A percentile compares a stretch with the other conserved stretches of the same genome.
Conservation (phyloP, 2,888 invertebrate species). For the Leptogaster cylindrica region DNA sequence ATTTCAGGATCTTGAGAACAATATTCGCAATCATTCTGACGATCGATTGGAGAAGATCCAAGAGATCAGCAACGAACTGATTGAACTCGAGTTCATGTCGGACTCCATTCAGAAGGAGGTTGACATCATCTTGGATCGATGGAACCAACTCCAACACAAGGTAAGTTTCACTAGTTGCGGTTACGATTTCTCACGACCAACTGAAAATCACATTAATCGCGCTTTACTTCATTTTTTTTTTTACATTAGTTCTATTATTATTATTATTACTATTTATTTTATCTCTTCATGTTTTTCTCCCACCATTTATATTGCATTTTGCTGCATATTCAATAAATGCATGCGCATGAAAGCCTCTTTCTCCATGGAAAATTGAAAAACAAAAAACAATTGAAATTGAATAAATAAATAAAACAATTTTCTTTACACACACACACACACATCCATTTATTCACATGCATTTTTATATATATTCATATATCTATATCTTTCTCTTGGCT, state of each 20-base stretch:
- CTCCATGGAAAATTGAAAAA: no score
- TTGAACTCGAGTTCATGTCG: slow-evolving; percentile 77
- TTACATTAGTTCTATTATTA: not conserved
- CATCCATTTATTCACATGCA: not conserved
- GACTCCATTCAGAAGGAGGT: slow-evolving; percentile 72
- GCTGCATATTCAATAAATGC: slow-evolving; percentile 32
- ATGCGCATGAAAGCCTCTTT: slow-evolving; percentile 26
- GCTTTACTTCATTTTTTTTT: slow-evolving; percentile 3
- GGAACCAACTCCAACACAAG: slow-evolving; percentile 74
- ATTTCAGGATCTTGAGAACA: slow-evolving; percentile 81
- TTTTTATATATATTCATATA: not conserved
- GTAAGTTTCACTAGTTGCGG: slow-evolving; percentile 56
- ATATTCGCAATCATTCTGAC: slow-evolving; percentile 75
- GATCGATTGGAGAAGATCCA: slow-evolving; percentile 76
- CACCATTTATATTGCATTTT: slow-evolving; percentile 20
- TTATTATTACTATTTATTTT: not conserved
- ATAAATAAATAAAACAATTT: slow-evolving; percentile 8
- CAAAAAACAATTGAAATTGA: no score
- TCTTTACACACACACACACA: not conserved
- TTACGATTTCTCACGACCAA: not conserved
- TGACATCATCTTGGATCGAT: slow-evolving; percentile 68
- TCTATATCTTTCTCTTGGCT: no score
- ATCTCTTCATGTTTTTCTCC: no score
- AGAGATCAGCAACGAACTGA: slow-evolving; percentile 75
- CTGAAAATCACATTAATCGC: not conserved